phyloP scores from a whole-genome alignment of 1,140 invertebrate genomes.

The Bemisia tabaci region DNA sequence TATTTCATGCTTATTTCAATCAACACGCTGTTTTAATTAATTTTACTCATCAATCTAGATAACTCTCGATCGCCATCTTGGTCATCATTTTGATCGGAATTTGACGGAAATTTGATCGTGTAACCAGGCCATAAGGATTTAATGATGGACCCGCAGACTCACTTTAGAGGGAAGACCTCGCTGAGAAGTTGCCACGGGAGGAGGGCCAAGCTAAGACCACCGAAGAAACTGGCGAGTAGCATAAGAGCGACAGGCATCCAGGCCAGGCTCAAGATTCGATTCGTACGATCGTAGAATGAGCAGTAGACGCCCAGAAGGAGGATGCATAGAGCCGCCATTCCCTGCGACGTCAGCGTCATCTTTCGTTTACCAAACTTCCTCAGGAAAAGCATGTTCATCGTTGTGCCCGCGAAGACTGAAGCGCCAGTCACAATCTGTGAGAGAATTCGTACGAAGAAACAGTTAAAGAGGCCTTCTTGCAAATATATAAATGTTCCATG shows the following conservation, averaged over 20 bases:
- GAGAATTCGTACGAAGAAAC: too few relatives aligned
- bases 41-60: too few relatives aligned
- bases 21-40: too few relatives aligned
- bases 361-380: constrained; percentile 12
- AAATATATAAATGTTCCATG: too few relatives aligned
- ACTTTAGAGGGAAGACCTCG: background rate
- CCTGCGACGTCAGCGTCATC: constrained; percentile 11
- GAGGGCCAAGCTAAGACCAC: constrained; percentile 3
- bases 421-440: background rate
- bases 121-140: too few relatives aligned
- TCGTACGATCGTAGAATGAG: background rate
- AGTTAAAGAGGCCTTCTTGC: too few relatives aligned
- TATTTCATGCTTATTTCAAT: too few relatives aligned
- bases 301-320: constrained; percentile 11
- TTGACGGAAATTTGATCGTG: too few relatives aligned
- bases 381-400: constrained; percentile 10
- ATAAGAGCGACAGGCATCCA: constrained; percentile 14
- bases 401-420: constrained; percentile 3
- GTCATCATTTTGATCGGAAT: too few relatives aligned
- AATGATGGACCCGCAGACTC: too few relatives aligned
- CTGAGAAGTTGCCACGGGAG: background rate
- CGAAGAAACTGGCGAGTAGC: constrained; percentile 8
- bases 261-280: background rate
- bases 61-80: too few relatives aligned
- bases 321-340: constrained; percentile 7